A percentile compares a stretch with the other conserved stretches of the same genome.
Evolutionary conservation across 2,113 vertebrate genomes (phyloP).

Genomic region (Addax nasomaculatus): DNA sequence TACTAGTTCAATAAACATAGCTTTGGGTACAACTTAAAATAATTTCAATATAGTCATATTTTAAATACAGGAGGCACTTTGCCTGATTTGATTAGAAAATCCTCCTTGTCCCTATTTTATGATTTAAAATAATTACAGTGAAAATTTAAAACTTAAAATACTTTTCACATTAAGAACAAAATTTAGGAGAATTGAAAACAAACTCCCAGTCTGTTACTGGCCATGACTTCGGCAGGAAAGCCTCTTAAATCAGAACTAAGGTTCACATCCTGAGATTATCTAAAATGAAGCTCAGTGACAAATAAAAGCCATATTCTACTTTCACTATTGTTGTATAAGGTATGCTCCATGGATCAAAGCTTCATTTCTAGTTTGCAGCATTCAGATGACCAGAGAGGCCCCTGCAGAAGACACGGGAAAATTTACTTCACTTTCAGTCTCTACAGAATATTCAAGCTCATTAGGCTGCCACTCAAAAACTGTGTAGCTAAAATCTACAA

Average conservation of each 20-base stretch:
- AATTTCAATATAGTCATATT: background rate
- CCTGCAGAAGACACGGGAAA: slow-evolving; percentile 6
- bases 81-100: background rate
- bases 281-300: background rate
- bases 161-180: background rate
- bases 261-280: background rate
- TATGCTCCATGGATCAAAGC: background rate
- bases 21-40: background rate
- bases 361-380: background rate
- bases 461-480: slow-evolving; percentile 14
- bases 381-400: background rate
- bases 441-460: background rate
- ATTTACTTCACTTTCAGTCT: background rate
- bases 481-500: background rate
- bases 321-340: background rate
- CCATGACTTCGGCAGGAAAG: background rate
- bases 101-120: background rate
- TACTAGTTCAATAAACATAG: background rate
- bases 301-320: background rate
- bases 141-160: background rate
- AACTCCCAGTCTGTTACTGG: background rate
- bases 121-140: background rate
- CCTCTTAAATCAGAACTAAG: background rate
- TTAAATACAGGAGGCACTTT: background rate
- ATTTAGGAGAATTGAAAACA: background rate